Percentiles rank a stretch among this genome's conserved stretches.
Evolutionary conservation across 2,888 invertebrate species (phyloP).

Genomic region (Germaria angustata): DNA sequence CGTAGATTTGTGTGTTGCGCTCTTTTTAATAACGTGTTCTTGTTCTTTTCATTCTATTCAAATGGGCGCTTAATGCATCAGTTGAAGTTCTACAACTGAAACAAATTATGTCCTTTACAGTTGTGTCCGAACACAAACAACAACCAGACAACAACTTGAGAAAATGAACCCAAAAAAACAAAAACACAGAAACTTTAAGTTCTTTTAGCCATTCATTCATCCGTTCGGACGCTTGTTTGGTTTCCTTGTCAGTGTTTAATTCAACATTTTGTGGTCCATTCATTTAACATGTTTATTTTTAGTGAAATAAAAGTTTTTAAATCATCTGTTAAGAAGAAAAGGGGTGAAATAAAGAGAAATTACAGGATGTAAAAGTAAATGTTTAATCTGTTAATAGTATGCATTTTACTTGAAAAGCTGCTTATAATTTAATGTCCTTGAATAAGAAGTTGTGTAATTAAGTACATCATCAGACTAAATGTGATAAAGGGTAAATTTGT

Average conservation of each 20-base stretch:
- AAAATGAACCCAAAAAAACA: neutral
- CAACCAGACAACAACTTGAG: neutral
- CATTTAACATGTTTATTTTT: slow-evolving; percentile 45
- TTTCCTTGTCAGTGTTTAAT: slow-evolving; percentile 46
- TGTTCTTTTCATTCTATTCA: slow-evolving; percentile 20
- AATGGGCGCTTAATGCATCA: slow-evolving; percentile 47
- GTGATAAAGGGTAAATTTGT: too few relatives aligned
- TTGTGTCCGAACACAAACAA: slow-evolving; percentile 39
- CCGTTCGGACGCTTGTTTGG: slow-evolving; percentile 7
- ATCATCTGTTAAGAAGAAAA: too few relatives aligned
- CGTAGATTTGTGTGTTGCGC: too few relatives aligned
- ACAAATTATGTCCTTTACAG: slow-evolving; percentile 62
- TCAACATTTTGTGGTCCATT: slow-evolving; percentile 57
- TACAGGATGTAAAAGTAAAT: neutral
- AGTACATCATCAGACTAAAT: too few relatives aligned
- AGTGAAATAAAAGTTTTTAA: neutral
- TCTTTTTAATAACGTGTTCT: too few relatives aligned
- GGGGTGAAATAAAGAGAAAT: neutral
- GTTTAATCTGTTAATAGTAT: slow-evolving; percentile 22
- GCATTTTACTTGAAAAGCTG: slow-evolving; percentile 26
- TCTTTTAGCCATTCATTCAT: neutral
- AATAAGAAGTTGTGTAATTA: slow-evolving; percentile 23
- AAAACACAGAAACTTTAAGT: slow-evolving; percentile 7
- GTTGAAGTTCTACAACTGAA: slow-evolving; percentile 56
- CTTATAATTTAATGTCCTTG: slow-evolving; percentile 11